Evolutionary conservation across 2,113 vertebrate genomes (phyloP).

Genomic region (Bagarius yarrelli): DNA sequence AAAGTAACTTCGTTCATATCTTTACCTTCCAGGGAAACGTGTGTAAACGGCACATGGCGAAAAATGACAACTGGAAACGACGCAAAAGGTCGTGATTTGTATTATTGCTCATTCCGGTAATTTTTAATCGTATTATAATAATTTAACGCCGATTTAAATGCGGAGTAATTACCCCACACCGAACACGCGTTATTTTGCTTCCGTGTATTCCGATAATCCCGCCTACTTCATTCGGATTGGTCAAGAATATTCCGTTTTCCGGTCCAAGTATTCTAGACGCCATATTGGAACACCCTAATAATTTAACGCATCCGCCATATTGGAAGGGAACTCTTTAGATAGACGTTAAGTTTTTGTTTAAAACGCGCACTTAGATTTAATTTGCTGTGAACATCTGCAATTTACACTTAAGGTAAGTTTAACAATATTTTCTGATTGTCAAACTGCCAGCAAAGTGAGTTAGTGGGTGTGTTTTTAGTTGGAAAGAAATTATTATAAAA

Average conservation of each 20-base stretch:
- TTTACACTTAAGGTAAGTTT: not conserved
- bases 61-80: constrained; percentile 62
- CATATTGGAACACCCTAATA: not conserved
- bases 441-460: not conserved
- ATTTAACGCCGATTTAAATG: not conserved
- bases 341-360: not conserved
- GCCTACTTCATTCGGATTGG: not conserved
- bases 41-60: constrained; percentile 64
- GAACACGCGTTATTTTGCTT: not conserved
- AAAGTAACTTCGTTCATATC: not conserved
- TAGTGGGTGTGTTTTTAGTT: too few species aligned
- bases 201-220: not conserved
- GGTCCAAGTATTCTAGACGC: not conserved
- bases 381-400: not conserved
- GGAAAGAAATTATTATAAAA: not conserved
- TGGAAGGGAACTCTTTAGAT: not conserved
- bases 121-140: not conserved
- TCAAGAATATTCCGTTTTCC: not conserved
- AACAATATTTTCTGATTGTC: not conserved
- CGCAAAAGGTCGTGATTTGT: constrained; percentile 26
- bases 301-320: not conserved
- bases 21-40: constrained; percentile 70
- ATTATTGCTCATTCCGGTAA: not conserved
- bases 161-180: not conserved
- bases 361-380: not conserved